Evolutionary conservation across 2,113 vertebrate genomes (phyloP).

Genomic region (Chamaea fasciata): DNA sequence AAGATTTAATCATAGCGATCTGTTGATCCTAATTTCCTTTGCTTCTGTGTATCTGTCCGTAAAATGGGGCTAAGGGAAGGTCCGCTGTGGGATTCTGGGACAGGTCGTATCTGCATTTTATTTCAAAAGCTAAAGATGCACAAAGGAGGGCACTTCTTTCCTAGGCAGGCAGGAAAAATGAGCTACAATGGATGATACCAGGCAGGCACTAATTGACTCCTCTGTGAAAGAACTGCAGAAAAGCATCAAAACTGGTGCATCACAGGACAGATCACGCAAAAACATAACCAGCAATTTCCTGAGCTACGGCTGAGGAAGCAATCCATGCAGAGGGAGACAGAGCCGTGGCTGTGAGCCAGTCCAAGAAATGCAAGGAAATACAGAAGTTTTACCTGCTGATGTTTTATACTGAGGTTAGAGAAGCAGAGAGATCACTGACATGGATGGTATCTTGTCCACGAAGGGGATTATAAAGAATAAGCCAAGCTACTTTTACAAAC

Average conservation of each 20-base stretch:
- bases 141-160: neutral
- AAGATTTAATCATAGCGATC: neutral
- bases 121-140: neutral
- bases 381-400: neutral
- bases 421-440: neutral
- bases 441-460: neutral
- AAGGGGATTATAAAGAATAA: neutral
- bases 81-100: neutral
- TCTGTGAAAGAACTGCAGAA: neutral
- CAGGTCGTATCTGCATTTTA: neutral
- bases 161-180: neutral
- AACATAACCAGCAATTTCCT: neutral
- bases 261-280: neutral
- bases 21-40: neutral
- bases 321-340: neutral
- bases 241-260: neutral
- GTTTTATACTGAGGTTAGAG: neutral
- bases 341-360: neutral
- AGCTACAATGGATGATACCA: neutral
- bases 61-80: neutral
- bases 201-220: neutral
- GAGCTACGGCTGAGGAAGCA: neutral
- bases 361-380: neutral
- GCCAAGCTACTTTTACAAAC: neutral
- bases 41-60: neutral